These are phyloP conservation scores for Stenodema calcarata DNA, from an alignment of 2,888 invertebrate species.

Conservation along the genomic window DNA sequence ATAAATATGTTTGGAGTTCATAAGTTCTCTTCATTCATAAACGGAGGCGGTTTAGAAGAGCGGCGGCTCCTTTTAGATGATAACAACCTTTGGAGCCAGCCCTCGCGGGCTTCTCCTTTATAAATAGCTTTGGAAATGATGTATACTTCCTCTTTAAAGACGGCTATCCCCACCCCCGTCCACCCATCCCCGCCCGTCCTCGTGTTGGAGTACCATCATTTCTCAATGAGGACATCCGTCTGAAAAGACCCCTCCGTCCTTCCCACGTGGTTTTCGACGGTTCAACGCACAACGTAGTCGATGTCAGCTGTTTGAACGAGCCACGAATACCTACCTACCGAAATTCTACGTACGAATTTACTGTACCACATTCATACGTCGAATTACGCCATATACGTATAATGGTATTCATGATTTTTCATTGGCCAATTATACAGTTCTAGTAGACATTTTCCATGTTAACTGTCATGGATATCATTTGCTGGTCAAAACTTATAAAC, in stretches of 20 bases:
- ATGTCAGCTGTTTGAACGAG: too few species aligned
- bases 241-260: neutral
- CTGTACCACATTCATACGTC: too few species aligned
- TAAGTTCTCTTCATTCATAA: too few species aligned
- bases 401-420: too few species aligned
- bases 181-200: neutral
- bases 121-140: constrained; percentile 42
- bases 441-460: too few species aligned
- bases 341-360: too few species aligned
- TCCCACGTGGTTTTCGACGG: neutral
- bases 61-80: neutral
- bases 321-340: too few species aligned
- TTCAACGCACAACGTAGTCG: neutral
- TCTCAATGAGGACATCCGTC: constrained; percentile 41
- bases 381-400: too few species aligned
- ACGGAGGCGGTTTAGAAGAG: neutral
- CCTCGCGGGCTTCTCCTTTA: constrained; percentile 3
- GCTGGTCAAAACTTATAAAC: too few species aligned
- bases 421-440: too few species aligned
- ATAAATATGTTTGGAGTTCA: too few species aligned
- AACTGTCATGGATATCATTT: too few species aligned
- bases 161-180: neutral
- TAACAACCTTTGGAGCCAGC: neutral
- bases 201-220: constrained; percentile 5
- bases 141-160: constrained; percentile 33